Evolutionary conservation across 2,888 invertebrate genomes (phyloP), one percentile per base, ranked within the genome.

Genomic region (Drosophila anomalata): DNA sequence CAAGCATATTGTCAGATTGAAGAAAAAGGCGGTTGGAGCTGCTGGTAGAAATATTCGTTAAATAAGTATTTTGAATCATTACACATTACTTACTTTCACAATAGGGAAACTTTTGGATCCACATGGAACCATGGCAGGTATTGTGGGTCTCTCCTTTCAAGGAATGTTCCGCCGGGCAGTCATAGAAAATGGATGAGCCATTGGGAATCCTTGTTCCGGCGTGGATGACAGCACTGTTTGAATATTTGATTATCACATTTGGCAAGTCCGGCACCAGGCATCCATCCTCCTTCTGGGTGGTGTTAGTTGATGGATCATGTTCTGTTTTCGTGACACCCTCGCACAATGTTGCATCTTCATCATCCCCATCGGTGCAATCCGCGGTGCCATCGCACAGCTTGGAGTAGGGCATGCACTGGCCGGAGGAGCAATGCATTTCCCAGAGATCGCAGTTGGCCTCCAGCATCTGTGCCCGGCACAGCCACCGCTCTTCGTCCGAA

Each of bases 371-470:
- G 5, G 11, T 33, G 22, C 75, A 75, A 46, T 75, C 76, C 3
- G 22, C 7, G 24, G 46, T 12, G 0, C 76, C 73, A 54, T 75
- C 46, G 22, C 75, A 75, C 7, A 75, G 24, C 22, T 61, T 65
- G 7, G 54, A 44, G 22, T 55, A 76, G 14, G 73, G 60, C 31
- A 75, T 22, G 14, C 75, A 75, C 17, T 73, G 60, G 8, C 75
- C 75, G 14, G 76, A 72, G 26, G 50, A 20, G 44, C 75, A 75
- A 20, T 51, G 57, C n/a, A 75, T 41, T 31, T 75, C 76, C 54
- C 72, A 58, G 24, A 61, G 48, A 39, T 72, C 73, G 39, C 75
- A 75, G 42, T 72, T 76, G n/a, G 51, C 75, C 58, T 72, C 65
- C 48, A 52, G 50, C 66, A 66, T 54, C 31, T 75, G 65, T 0